phyloP scores from a whole-genome alignment of 2,888 invertebrate genomes.

The Tetramorium bicarinatum region DNA sequence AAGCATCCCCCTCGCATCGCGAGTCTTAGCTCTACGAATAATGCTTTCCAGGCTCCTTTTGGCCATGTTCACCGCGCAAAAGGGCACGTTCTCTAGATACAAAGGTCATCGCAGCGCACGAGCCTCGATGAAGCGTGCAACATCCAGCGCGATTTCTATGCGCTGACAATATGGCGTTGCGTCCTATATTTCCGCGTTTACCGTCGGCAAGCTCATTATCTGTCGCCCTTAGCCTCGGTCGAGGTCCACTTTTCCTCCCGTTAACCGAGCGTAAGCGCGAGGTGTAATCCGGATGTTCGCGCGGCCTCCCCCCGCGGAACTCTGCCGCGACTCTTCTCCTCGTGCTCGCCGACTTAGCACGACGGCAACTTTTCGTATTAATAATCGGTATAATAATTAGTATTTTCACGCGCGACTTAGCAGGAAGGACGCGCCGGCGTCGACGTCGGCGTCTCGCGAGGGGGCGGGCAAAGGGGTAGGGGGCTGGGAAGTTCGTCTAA shows the following conservation, averaged over 20 bases:
- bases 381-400: slow-evolving; percentile 86
- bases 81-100: not conserved
- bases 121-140: not conserved
- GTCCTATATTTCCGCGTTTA: not conserved
- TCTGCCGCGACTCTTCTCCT: slow-evolving; percentile 52
- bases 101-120: not conserved
- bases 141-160: not conserved
- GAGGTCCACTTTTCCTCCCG: slow-evolving; percentile 68
- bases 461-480: not conserved
- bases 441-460: slow-evolving; percentile 33
- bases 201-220: slow-evolving; percentile 32
- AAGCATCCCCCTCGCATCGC: slow-evolving; percentile 5
- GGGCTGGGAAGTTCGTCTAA: slow-evolving; percentile 74
- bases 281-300: slow-evolving; percentile 79
- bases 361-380: slow-evolving; percentile 85
- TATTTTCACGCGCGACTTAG: slow-evolving; percentile 86
- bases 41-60: not conserved
- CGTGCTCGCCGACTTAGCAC: slow-evolving; percentile 43
- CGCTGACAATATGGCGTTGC: slow-evolving; percentile 10
- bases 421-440: slow-evolving; percentile 82
- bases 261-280: slow-evolving; percentile 66
- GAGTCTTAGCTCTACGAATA: slow-evolving; percentile 17
- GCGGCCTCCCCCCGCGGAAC: slow-evolving; percentile 70
- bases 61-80: not conserved
- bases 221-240: slow-evolving; percentile 2